These are phyloP conservation scores for Channa argus DNA, from an alignment of 2,113 vertebrate genomes.

Conservation along the genomic window DNA sequence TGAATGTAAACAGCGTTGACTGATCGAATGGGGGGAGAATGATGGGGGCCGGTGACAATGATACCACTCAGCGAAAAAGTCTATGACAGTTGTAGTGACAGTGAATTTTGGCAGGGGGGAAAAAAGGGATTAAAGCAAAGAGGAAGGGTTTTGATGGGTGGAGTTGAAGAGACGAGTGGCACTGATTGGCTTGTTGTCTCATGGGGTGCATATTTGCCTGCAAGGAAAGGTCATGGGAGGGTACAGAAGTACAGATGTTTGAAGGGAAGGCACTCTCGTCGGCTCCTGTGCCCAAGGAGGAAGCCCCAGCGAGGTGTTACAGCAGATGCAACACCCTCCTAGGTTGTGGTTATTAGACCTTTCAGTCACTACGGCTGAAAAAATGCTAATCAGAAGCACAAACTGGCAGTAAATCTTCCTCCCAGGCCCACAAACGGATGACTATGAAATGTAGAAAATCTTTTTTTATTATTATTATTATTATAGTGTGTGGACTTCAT, in stretches of 20 bases:
- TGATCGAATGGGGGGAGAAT: slow-evolving; percentile 63
- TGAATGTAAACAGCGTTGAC: slow-evolving; percentile 57
- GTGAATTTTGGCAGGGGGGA: slow-evolving; percentile 27
- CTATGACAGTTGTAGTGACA: slow-evolving; percentile 43
- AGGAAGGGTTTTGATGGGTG: slow-evolving; percentile 42
- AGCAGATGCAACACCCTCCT: slow-evolving; percentile 70
- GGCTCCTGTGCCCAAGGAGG: slow-evolving; percentile 64
- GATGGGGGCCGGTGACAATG: slow-evolving; percentile 47
- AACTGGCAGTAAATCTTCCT: slow-evolving; percentile 41
- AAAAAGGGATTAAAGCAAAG: slow-evolving; percentile 28
- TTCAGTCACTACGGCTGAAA: slow-evolving; percentile 56
- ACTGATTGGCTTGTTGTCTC: slow-evolving; percentile 68
- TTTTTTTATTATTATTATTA: slow-evolving; percentile 10
- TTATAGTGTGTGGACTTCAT: slow-evolving; percentile 2
- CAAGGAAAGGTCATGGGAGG: slow-evolving; percentile 74
- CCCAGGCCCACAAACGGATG: slow-evolving; percentile 18
- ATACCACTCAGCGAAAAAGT: slow-evolving; percentile 52
- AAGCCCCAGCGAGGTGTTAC: slow-evolving; percentile 68
- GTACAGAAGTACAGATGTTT: slow-evolving; percentile 77
- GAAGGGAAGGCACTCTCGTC: slow-evolving; percentile 76
- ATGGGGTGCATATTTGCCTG: slow-evolving; percentile 65
- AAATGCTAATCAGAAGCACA: slow-evolving; percentile 61
- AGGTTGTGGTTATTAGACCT: slow-evolving; percentile 66
- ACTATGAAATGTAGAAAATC: slow-evolving; percentile 24
- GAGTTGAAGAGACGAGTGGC: slow-evolving; percentile 34